These are phyloP conservation scores for Hypanus sabinus DNA, from an alignment of 2,113 vertebrate species.

Conservation along the genomic window DNA sequence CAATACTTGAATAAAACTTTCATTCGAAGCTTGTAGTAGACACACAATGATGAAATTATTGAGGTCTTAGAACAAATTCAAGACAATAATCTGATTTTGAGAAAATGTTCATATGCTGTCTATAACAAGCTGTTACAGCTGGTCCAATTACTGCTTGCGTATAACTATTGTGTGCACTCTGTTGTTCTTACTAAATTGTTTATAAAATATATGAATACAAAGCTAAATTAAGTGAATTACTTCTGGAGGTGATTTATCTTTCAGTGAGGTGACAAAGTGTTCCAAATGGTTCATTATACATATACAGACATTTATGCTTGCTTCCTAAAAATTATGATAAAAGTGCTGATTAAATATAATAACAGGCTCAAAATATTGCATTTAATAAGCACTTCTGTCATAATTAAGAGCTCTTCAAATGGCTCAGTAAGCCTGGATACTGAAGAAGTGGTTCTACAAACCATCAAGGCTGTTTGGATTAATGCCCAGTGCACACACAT, in stretches of 20 bases:
- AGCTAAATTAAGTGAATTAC: neutral
- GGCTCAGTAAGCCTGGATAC: neutral
- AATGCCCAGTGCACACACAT: neutral
- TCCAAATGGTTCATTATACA: neutral
- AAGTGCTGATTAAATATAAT: neutral
- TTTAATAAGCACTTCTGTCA: no score
- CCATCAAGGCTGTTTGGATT: neutral
- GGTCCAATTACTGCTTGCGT: neutral
- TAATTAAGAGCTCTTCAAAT: neutral
- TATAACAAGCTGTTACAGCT: neutral
- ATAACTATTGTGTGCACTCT: neutral
- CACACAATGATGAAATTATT: neutral
- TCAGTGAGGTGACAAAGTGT: neutral
- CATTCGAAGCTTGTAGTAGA: neutral
- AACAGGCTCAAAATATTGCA: no score
- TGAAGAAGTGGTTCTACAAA: neutral
- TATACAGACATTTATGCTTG: neutral
- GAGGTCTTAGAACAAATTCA: neutral
- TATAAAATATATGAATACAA: neutral
- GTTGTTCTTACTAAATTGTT: neutral
- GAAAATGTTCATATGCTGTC: neutral
- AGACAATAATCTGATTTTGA: neutral
- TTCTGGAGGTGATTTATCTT: neutral
- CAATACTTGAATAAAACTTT: neutral
- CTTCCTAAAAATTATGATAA: neutral